Conservation (phyloP, 2,797 vertebrate genomes). For the Florisuga fusca region DNA sequence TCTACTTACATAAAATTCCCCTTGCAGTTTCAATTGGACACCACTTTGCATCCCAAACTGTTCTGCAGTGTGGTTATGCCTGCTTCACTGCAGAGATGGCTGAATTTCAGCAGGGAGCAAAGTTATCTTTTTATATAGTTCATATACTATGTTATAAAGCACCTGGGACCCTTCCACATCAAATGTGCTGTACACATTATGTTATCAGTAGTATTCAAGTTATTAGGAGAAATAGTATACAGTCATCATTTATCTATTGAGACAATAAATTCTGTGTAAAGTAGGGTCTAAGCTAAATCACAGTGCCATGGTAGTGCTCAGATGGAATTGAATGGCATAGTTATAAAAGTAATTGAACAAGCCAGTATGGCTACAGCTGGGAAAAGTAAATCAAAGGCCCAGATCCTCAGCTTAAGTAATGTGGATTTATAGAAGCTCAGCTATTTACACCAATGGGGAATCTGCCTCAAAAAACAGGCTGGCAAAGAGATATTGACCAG, state of each 20-base stretch:
- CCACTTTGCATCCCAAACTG: constrained; percentile 39
- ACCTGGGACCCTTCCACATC: constrained; percentile 47
- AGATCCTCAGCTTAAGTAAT: constrained; percentile 25
- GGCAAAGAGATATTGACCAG: constrained; percentile 2
- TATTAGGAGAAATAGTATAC: constrained; percentile 59
- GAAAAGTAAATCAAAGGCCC: constrained; percentile 58
- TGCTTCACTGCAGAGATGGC: constrained; percentile 27
- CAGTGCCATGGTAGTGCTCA: constrained; percentile 33
- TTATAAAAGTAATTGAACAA: constrained; percentile 64
- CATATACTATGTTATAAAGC: constrained; percentile 54
- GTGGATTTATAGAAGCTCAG: constrained; percentile 1
- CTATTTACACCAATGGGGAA: constrained; percentile 10
- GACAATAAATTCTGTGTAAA: constrained; percentile 64
- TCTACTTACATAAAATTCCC: constrained; percentile 62
- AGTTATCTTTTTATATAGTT: constrained; percentile 55
- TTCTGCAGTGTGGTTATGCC: constrained; percentile 22
- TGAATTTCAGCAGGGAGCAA: constrained; percentile 52
- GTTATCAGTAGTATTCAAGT: constrained; percentile 54
- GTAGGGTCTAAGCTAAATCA: constrained; percentile 57
- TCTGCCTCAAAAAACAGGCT: neutral
- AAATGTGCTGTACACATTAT: neutral
- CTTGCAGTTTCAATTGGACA: constrained; percentile 59
- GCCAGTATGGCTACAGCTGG: constrained; percentile 39
- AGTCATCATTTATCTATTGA: constrained; percentile 63
- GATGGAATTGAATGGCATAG: constrained; percentile 52